Conservation (phyloP, 2,888 invertebrate genomes). For the Tortrix viridana region DNA sequence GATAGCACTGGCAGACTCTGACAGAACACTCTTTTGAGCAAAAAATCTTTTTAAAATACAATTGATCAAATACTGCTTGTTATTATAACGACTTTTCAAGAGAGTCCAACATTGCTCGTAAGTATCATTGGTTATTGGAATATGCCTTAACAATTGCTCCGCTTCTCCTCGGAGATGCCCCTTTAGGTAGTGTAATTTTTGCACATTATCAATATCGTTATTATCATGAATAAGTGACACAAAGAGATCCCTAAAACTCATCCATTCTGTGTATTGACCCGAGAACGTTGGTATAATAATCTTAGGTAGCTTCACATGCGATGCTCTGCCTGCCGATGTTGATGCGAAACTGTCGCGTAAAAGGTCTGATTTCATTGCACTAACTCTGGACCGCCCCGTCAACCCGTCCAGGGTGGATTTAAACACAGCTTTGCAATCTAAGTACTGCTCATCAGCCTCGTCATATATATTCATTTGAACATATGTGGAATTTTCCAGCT, state of each 20-base stretch:
- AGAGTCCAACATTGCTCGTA: slow-evolving; percentile 41
- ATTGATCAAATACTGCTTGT: slow-evolving; percentile 42
- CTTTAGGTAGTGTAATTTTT: slow-evolving; percentile 45
- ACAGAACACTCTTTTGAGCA: slow-evolving; percentile 19
- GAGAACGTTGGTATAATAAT: slow-evolving; percentile 39
- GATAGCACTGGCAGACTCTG: slow-evolving; percentile 39
- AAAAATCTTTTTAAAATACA: slow-evolving; percentile 39
- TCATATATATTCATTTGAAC: slow-evolving; percentile 22
- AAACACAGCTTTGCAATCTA: slow-evolving; percentile 22
- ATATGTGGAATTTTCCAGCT: slow-evolving; percentile 17
- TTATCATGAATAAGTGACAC: slow-evolving; percentile 43
- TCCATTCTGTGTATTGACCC: slow-evolving; percentile 42
- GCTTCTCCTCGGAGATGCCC: slow-evolving; percentile 42
- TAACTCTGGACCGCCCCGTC: not conserved
- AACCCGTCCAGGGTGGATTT: slow-evolving; percentile 17
- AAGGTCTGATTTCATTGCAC: not conserved
- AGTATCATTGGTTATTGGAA: slow-evolving; percentile 37
- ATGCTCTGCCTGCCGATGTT: not conserved
- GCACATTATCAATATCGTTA: slow-evolving; percentile 39
- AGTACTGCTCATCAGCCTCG: slow-evolving; percentile 22
- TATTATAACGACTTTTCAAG: slow-evolving; percentile 40
- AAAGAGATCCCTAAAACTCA: slow-evolving; percentile 40
- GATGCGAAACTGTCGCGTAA: not conserved
- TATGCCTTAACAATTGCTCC: slow-evolving; percentile 41
- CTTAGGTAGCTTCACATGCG: slow-evolving; percentile 37